These are phyloP conservation scores for Notothenia coriiceps DNA, from an alignment of 2,113 vertebrate species.

Conservation along the genomic window DNA sequence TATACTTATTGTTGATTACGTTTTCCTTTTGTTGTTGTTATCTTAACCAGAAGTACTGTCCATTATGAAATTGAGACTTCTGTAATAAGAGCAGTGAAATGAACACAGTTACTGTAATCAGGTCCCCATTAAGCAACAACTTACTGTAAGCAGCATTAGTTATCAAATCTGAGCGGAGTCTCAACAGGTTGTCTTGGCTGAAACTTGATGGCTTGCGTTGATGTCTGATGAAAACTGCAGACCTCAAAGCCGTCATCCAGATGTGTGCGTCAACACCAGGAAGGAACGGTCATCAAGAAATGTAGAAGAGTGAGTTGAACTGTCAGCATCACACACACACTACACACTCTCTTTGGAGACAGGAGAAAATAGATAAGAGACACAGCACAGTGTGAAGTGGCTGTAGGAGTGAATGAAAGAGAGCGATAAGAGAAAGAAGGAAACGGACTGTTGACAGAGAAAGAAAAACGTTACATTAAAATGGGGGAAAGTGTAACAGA, in stretches of 20 bases:
- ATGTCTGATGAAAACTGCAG: conserved; percentile 30
- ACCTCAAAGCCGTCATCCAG: conserved; percentile 37
- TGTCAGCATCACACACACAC: conserved; percentile 33
- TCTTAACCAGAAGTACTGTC: neutral
- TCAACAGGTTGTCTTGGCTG: neutral
- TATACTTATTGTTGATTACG: too few relatives aligned
- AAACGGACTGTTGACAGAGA: conserved; percentile 8
- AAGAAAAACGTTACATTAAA: neutral
- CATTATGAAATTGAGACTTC: too few relatives aligned
- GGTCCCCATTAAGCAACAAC: neutral
- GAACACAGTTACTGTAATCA: neutral
- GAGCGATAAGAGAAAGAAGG: neutral
- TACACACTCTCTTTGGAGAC: conserved; percentile 12
- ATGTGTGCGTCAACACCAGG: conserved; percentile 32
- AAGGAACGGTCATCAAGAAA: conserved; percentile 6
- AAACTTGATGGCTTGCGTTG: conserved; percentile 13
- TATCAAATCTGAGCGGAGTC: neutral
- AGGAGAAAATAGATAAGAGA: conserved; percentile 16
- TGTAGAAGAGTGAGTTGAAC: neutral
- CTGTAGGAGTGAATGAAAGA: neutral
- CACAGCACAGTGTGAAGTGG: neutral
- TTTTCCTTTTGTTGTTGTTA: neutral
- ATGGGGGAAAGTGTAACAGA: neutral
- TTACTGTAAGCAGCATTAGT: neutral
- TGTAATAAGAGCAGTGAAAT: neutral